Evolutionary conservation across 2,888 invertebrate genomes (phyloP).

Genomic region (Elmis aenea): DNA sequence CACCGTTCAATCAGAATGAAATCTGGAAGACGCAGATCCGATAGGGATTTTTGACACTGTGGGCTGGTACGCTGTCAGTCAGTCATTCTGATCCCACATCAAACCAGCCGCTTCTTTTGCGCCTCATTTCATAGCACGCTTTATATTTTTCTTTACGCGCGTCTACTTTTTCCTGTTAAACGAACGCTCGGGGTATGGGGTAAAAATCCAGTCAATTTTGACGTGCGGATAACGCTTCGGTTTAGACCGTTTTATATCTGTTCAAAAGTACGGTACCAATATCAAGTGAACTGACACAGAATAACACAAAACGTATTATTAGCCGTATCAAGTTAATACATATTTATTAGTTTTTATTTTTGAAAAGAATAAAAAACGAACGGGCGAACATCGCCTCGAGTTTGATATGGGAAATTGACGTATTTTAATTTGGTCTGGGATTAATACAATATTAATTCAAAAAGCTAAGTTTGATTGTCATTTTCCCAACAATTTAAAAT

Average conservation of each 20-base stretch:
- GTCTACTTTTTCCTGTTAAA: conserved; percentile 8
- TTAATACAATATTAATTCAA: no score
- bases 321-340: conserved; percentile 12
- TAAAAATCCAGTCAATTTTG: no score
- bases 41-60: conserved; percentile 34
- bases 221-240: no score
- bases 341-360: conserved; percentile 16
- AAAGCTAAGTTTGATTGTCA: no score
- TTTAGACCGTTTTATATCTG: no score
- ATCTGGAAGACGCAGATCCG: conserved; percentile 14
- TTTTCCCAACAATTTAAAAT: no score
- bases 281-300: conserved; percentile 16
- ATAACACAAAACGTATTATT: conserved; percentile 15
- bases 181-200: no score
- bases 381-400: no score
- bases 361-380: no score
- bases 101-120: conserved; percentile 33
- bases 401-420: no score
- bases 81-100: conserved; percentile 36
- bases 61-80: conserved; percentile 37
- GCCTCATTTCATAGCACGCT: conserved; percentile 32
- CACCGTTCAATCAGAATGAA: conserved; percentile 12
- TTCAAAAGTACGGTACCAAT: conserved; percentile 12
- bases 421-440: no score
- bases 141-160: conserved; percentile 3